These are phyloP conservation scores for Drosophila insularis DNA, from an alignment of 1,140 invertebrate species.

Conservation along the genomic window DNA sequence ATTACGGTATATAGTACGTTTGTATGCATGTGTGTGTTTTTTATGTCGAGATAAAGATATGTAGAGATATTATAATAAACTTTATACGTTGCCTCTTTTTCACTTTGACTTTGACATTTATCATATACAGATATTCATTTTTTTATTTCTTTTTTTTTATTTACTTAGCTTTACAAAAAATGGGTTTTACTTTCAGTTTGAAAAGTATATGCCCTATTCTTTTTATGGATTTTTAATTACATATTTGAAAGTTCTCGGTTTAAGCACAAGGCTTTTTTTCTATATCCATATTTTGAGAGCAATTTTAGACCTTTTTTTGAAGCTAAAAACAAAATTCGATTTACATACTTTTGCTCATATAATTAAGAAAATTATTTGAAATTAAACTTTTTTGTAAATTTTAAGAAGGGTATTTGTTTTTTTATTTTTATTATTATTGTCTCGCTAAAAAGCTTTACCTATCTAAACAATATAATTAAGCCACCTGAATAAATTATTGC, in stretches of 20 bases:
- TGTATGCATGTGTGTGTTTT: constrained; percentile 11
- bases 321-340: too few relatives aligned
- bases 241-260: neutral
- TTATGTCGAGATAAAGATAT: neutral
- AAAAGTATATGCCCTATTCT: neutral
- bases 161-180: neutral
- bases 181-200: neutral
- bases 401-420: too few relatives aligned
- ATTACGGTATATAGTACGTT: constrained; percentile 50
- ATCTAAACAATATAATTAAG: too few relatives aligned
- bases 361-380: too few relatives aligned
- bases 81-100: constrained; percentile 30
- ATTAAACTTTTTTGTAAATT: too few relatives aligned
- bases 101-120: constrained; percentile 49
- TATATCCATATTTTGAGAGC: neutral
- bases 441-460: too few relatives aligned
- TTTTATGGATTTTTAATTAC: neutral
- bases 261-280: neutral
- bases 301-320: too few relatives aligned
- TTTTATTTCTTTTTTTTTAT: neutral
- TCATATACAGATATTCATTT: constrained; percentile 7
- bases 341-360: too few relatives aligned
- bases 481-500: too few relatives aligned
- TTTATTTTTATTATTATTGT: too few relatives aligned
- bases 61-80: constrained; percentile 17